Evolutionary conservation across 2,113 vertebrate species (phyloP).

Genomic region (Phocoena phocoena): DNA sequence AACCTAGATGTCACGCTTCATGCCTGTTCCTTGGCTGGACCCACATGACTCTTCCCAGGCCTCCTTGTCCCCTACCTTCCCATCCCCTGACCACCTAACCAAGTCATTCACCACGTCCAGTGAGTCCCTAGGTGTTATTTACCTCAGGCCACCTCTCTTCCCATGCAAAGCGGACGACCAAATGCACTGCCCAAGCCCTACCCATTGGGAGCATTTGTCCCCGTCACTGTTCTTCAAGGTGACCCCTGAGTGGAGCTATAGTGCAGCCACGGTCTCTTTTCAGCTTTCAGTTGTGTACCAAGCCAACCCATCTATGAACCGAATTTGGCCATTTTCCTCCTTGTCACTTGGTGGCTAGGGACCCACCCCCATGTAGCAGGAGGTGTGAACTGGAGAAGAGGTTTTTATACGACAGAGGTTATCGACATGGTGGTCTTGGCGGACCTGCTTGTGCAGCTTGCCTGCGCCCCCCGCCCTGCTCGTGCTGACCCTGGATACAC

Average conservation of each 20-base stretch:
- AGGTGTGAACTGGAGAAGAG: neutral
- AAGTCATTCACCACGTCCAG: neutral
- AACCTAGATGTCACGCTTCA: neutral
- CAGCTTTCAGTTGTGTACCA: neutral
- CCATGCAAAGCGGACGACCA: neutral
- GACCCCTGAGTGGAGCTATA: neutral
- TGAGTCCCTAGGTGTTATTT: neutral
- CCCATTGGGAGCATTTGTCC: neutral
- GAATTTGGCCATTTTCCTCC: neutral
- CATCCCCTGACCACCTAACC: neutral
- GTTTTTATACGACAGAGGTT: neutral
- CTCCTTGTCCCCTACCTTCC: neutral
- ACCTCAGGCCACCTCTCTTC: neutral
- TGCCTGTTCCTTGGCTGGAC: neutral
- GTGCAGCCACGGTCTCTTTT: neutral
- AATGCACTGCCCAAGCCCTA: neutral
- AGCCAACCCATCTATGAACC: neutral
- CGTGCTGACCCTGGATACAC: neutral
- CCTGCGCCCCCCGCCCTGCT: neutral
- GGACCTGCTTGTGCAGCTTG: neutral
- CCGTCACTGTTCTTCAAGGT: fast-evolving
- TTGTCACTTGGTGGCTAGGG: neutral
- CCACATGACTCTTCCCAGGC: neutral
- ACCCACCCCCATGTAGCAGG: neutral
- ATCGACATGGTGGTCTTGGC: neutral